Evolutionary conservation across 2,888 invertebrate species (phyloP).

Genomic region (Euclidia mi): DNA sequence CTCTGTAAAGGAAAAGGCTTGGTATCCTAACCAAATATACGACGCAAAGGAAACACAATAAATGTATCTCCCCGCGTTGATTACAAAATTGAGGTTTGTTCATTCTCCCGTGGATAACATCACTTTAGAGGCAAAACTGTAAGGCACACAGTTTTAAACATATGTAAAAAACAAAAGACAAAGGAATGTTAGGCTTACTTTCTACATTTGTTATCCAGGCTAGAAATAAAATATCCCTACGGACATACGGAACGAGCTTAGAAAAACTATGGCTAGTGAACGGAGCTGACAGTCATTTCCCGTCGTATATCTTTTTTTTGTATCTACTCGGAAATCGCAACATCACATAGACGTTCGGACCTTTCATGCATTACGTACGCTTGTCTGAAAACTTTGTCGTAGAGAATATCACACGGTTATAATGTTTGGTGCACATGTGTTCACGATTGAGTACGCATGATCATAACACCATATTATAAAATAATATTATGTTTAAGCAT

Average conservation of each 20-base stretch:
- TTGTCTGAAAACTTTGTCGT: conserved; percentile 55
- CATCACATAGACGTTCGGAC: conserved; percentile 70
- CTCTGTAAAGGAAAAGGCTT: conserved; percentile 61
- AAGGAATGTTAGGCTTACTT: conserved; percentile 4
- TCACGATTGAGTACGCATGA: conserved; percentile 3
- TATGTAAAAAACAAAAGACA: neutral
- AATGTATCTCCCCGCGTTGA: too few relatives aligned
- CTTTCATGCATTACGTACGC: conserved; percentile 60
- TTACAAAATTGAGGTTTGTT: conserved; percentile 50
- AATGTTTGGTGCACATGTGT: conserved; percentile 30
- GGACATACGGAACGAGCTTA: conserved; percentile 41
- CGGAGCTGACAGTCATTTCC: conserved; percentile 83
- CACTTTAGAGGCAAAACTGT: conserved; percentile 12
- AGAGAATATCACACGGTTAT: conserved; percentile 51
- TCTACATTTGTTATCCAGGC: conserved; percentile 38
- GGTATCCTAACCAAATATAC: conserved; percentile 75
- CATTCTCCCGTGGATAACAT: conserved; percentile 17
- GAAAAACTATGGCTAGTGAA: conserved; percentile 79
- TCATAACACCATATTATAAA: conserved; percentile 1
- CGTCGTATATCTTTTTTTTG: conserved; percentile 82
- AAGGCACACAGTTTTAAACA: conserved; percentile 13
- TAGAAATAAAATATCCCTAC: conserved; percentile 56
- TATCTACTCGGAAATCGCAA: conserved; percentile 82
- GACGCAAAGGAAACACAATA: too few relatives aligned
- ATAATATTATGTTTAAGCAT: too few relatives aligned